Base-by-base conservation (phyloP, 2,888 invertebrate species). In the Eupithecia tripunctaria region DNA sequence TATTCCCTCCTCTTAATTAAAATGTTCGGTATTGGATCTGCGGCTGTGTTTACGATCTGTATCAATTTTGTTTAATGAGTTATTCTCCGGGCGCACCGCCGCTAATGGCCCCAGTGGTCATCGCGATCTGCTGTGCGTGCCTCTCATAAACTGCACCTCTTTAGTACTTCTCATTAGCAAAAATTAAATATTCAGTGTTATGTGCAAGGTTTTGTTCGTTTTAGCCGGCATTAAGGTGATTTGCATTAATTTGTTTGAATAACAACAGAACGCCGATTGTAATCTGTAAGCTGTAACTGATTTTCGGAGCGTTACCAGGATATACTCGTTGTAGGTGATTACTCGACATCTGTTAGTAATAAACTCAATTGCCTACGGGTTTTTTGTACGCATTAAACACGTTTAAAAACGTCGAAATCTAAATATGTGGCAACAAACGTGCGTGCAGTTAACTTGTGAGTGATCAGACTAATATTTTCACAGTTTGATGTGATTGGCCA, bases 61-160 rank as follows among this genome's bases (percentile, higher is more conserved):
- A 93, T 93, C 92, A 91, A 88, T 92, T 92, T 92, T 87, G 88
- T 89, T 89, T 92, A 93, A 92, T 92, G 92, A 91, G 85, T 87
- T 91, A 89, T 88, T 89, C 87, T 81, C 78, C 21, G 80, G 81
- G 77, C 70, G 76, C 82, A 80, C 82, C 84, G 81, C 82, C 76
- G 79, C 43, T 80, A 80, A 82, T 83, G 80, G 77, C 74, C 66
- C 66, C 74, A 79, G 74, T 67, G 76, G 62, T 70, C 73, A 83
- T 82, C 81, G 76, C 68, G 76, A 76, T 72, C 73, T 72, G 64
- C 67, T 25, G 32, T 60, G 71, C 71, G 63, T 62, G 70, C 70
- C 59, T 56, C 73, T 72, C 76, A 77, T 80, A 77, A 80, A 80
- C 67, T 73, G 66, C 73, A 60, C 76, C 74, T 76, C 76, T 78